Evolutionary conservation across 2,113 vertebrate genomes (phyloP).

Genomic region (Pogonocichla stellata): DNA sequence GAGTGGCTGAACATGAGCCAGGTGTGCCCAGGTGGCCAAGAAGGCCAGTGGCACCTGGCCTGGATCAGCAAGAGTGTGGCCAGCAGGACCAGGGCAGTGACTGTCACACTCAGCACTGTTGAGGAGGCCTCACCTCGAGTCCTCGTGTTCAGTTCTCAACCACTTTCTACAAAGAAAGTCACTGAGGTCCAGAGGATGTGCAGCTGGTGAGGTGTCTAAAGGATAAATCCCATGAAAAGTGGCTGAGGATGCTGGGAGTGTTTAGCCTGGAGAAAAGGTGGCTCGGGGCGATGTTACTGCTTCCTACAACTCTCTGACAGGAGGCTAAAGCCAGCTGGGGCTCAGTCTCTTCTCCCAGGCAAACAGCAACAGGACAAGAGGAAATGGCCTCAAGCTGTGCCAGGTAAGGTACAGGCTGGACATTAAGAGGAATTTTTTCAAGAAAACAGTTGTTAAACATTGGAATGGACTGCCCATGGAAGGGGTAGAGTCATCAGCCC

Average conservation of each 20-base stretch:
- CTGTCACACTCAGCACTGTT: accelerated
- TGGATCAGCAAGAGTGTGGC: neutral
- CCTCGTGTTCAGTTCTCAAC: neutral
- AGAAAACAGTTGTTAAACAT: neutral
- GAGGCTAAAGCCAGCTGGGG: neutral
- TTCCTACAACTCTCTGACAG: neutral
- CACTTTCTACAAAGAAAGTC: accelerated
- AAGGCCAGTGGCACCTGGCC: neutral
- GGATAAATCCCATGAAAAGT: neutral
- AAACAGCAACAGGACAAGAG: neutral
- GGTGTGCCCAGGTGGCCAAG: neutral
- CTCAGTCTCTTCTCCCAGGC: neutral
- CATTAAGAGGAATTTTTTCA: neutral
- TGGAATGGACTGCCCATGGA: neutral
- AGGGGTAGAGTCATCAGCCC: neutral
- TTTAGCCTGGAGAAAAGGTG: neutral
- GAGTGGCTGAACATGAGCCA: neutral
- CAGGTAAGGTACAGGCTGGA: neutral
- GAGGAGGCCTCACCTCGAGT: neutral
- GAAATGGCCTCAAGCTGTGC: neutral
- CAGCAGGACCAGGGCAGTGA: neutral
- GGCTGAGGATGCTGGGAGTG: neutral
- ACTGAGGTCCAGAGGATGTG: neutral
- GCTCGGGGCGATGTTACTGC: neutral
- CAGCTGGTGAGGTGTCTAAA: neutral